Evolutionary conservation across 2,113 vertebrate species (phyloP), one percentile per base, ranked within the genome.

Genomic region (Xenus cinereus): DNA sequence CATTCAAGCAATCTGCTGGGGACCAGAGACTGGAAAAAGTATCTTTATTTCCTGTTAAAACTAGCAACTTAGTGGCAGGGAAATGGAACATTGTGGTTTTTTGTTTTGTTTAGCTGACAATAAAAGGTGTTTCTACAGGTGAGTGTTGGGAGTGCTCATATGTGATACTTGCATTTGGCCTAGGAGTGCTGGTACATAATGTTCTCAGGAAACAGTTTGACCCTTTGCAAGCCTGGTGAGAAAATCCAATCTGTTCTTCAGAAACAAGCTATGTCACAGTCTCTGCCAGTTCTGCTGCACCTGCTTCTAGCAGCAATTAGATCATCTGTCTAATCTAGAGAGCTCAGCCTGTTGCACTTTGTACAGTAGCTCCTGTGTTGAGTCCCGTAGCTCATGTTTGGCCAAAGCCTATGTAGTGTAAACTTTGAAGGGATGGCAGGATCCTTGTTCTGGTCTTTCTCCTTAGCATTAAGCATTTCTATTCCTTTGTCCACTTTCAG

Each of bases 291-390:
- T 41, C 21, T 88, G 67, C 56, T 50, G 26, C 7, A 8, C 11
- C 39, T 86, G 48, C 72, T 83, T 50, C 57, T 19, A 37, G 33
- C 59, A 56, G 48, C 11, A 57, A 11, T 80, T 39, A 30, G 35
- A 43, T 73, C 27, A 10, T 46, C 35, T 53, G 13, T 66, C 35
- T 51, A 14, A 5, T 27, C 28, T 27, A 18, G 35, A 76, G 62
- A 69, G 37, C 54, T 73, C 54, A 62, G 41, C 35, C 63, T 13
- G 2, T 4, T 39, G 33, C 37, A 17, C 60, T 69, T 45, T 4
- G 2, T 12, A 2, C 35, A 56, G 33, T 0, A 22, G 16, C 4
- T 72, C n/a, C 26, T n/a, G 27, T 14, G 26, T 1, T 14, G 45
- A 66, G 53, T 76, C 54, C 72, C 0, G 1, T n/a, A 45, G 53